Conservation (phyloP, 2,113 vertebrate species). For the Perca fluviatilis region DNA sequence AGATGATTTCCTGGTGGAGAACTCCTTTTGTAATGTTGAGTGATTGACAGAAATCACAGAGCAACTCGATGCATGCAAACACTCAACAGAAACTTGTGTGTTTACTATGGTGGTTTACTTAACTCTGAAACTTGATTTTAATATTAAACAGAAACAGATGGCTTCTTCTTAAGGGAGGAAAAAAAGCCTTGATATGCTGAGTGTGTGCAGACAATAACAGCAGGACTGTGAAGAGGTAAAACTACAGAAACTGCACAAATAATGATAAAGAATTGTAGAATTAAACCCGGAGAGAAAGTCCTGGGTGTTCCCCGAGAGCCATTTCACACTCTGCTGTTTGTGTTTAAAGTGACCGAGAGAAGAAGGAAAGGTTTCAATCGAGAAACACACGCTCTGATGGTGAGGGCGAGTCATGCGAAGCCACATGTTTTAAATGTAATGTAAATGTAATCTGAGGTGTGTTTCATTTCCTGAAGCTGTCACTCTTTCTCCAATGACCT, state of each 20-base stretch:
- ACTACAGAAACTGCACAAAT: conserved; percentile 13
- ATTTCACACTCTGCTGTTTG: conserved; percentile 63
- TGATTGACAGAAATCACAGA: conserved; percentile 52
- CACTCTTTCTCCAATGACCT: conserved; percentile 74
- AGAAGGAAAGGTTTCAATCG: conserved; percentile 61
- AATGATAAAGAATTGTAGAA: background rate
- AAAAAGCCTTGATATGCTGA: conserved; percentile 39
- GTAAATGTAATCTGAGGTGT: conserved; percentile 80
- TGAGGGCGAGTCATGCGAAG: background rate
- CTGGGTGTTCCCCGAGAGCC: conserved; percentile 44
- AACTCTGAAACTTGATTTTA: conserved; percentile 50
- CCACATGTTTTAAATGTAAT: conserved; percentile 73
- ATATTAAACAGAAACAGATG: conserved; percentile 72
- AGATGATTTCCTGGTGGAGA: conserved; percentile 45
- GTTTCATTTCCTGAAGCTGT: conserved; percentile 82
- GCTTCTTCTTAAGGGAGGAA: conserved; percentile 28
- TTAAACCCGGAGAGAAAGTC: conserved; percentile 12
- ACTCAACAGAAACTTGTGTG: conserved; percentile 34
- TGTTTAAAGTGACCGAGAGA: conserved; percentile 33
- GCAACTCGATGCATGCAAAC: conserved; percentile 45
- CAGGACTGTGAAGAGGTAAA: background rate
- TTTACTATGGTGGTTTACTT: conserved; percentile 55
- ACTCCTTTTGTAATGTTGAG: conserved; percentile 24
- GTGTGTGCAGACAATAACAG: conserved; percentile 13
- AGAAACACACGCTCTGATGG: background rate